A percentile compares a stretch with the other conserved stretches of the same genome.
These are phyloP conservation scores for Alsophila aescularia DNA, from an alignment of 2,888 invertebrate genomes.

Conservation along the genomic window DNA sequence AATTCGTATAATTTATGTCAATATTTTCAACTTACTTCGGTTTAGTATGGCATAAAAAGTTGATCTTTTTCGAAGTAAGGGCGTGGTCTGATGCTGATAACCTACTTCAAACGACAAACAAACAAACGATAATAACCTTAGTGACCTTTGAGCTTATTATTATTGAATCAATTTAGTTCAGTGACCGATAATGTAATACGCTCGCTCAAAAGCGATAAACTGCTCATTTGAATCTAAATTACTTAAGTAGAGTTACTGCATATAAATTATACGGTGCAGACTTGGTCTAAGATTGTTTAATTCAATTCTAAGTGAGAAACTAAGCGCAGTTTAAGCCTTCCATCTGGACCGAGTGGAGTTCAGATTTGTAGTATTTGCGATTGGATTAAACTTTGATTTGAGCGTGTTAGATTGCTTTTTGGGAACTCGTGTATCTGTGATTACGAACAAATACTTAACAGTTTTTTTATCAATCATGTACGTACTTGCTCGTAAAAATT, in stretches of 20 bases:
- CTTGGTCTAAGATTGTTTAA: constrained; percentile 56
- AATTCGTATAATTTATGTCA: too few species aligned
- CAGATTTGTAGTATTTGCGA: constrained; percentile 21
- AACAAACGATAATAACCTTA: too few species aligned
- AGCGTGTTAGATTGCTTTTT: constrained; percentile 11
- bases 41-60: too few species aligned
- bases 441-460: background rate
- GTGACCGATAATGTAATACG: background rate
- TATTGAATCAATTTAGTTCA: too few species aligned
- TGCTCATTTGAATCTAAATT: background rate
- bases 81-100: too few species aligned
- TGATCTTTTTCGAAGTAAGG: too few species aligned
- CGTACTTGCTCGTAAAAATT: too few species aligned
- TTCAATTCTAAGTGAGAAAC: constrained; percentile 58
- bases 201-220: too few species aligned
- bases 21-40: too few species aligned
- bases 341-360: constrained; percentile 37
- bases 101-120: too few species aligned
- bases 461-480: background rate
- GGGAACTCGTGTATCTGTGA: background rate
- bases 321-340: constrained; percentile 56
- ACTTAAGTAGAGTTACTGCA: constrained; percentile 9
- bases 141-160: too few species aligned
- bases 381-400: constrained; percentile 16
- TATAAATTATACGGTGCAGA: constrained; percentile 29